These are phyloP conservation scores for Physocephala rufipes DNA, from an alignment of 2,888 invertebrate species.

Conservation along the genomic window DNA sequence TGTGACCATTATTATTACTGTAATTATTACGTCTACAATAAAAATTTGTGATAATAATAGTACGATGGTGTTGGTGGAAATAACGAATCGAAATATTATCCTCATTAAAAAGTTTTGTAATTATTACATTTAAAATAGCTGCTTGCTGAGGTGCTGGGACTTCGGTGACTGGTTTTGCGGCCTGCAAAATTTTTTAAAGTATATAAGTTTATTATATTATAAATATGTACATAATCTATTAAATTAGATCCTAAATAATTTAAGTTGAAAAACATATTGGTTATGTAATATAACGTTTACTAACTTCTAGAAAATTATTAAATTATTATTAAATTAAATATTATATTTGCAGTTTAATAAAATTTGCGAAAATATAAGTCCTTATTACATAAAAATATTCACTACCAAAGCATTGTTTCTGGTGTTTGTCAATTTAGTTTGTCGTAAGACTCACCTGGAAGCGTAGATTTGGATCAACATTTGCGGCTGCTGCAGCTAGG, in stretches of 20 bases:
- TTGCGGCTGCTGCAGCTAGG: constrained; percentile 86
- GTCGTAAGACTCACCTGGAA: constrained; percentile 78
- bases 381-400: neutral
- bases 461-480: constrained; percentile 87
- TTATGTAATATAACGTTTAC: neutral
- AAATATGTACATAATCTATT: constrained; percentile 19
- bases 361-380: neutral
- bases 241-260: neutral
- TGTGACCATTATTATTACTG: too few species aligned
- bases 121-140: constrained; percentile 67
- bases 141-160: constrained; percentile 70
- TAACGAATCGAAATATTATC: neutral
- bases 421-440: too few species aligned
- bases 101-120: constrained; percentile 44
- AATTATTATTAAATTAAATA: constrained; percentile 18
- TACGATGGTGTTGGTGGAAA: neutral
- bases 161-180: constrained; percentile 76
- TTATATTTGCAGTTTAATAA: neutral
- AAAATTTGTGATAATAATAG: neutral
- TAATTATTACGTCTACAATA: too few species aligned
- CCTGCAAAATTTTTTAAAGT: constrained; percentile 69
- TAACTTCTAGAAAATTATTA: too few species aligned
- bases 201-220: neutral
- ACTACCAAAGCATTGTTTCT: too few species aligned
- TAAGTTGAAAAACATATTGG: neutral